These are phyloP conservation scores for Euura lappo DNA, from an alignment of 1,140 invertebrate species.

Conservation along the genomic window DNA sequence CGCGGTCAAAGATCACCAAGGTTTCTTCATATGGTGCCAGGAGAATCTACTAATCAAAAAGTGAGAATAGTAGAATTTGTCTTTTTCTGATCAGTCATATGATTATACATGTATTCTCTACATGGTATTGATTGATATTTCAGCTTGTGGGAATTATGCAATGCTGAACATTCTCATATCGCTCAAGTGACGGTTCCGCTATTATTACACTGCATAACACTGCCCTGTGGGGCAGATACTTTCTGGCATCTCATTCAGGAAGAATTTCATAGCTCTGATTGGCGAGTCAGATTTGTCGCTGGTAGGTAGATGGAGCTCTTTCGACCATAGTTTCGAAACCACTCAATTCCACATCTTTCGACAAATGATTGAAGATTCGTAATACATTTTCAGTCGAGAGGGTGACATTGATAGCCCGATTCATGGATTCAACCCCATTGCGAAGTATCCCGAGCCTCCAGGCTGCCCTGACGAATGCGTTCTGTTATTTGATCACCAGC, in stretches of 20 bases:
- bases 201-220: constrained; percentile 91
- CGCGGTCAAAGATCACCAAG: constrained; percentile 87
- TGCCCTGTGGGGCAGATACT: constrained; percentile 90
- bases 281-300: constrained; percentile 89
- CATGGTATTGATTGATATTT: constrained; percentile 27
- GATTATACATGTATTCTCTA: neutral
- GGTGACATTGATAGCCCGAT: constrained; percentile 89
- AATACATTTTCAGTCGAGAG: constrained; percentile 76
- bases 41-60: constrained; percentile 95
- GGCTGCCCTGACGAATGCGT: constrained; percentile 94
- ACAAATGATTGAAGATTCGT: constrained; percentile 20
- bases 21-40: constrained; percentile 97
- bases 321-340: no score
- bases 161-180: constrained; percentile 92
- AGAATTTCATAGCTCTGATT: constrained; percentile 90
- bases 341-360: neutral
- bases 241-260: constrained; percentile 94
- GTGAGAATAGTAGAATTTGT: constrained; percentile 62
- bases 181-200: constrained; percentile 89
- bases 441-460: constrained; percentile 84
- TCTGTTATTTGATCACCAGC: constrained; percentile 94
- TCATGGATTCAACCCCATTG: constrained; percentile 89
- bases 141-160: constrained; percentile 93
- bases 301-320: constrained; percentile 56
- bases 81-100: neutral